Evolutionary conservation across 53 echinoderm and acorn worm genomes (phyloP).

Genomic region (Echinarachnius parma): DNA sequence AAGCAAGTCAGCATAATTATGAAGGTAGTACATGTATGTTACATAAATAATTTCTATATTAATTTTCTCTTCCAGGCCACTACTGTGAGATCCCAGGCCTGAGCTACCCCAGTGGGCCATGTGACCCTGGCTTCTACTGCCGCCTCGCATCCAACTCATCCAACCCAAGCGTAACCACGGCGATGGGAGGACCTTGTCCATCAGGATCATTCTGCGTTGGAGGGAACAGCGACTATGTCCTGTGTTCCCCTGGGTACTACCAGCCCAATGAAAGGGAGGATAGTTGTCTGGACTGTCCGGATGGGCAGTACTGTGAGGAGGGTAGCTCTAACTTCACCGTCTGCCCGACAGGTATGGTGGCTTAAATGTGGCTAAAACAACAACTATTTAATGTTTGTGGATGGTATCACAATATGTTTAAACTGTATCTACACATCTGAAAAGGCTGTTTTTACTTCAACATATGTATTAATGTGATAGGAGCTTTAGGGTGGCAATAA

Average conservation of each 20-base stretch:
- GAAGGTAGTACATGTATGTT: too few relatives aligned
- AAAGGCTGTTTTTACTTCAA: too few relatives aligned
- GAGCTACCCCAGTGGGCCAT: constrained; percentile 70
- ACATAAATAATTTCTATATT: too few relatives aligned
- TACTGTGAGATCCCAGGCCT: constrained; percentile 91
- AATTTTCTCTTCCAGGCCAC: constrained; percentile 69
- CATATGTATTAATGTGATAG: too few relatives aligned
- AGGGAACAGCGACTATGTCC: constrained; percentile 78
- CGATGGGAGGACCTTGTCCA: constrained; percentile 85
- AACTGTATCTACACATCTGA: too few relatives aligned
- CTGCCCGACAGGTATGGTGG: constrained; percentile 65
- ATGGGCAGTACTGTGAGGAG: constrained; percentile 72
- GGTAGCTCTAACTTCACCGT: constrained; percentile 66
- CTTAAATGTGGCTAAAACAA: background rate
- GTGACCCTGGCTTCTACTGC: constrained; percentile 92
- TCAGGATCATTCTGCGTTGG: constrained; percentile 77
- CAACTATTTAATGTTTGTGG: too few relatives aligned
- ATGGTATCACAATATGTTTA: too few relatives aligned
- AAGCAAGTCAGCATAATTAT: too few relatives aligned
- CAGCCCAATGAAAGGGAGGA: constrained; percentile 85
- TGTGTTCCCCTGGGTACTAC: constrained; percentile 75
- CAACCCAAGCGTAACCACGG: constrained; percentile 63
- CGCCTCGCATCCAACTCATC: constrained; percentile 84
- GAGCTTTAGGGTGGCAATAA: too few relatives aligned
- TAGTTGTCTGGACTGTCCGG: constrained; percentile 86